These are phyloP conservation scores for Clunio marinus DNA, from an alignment of 2,888 invertebrate species.

Conservation along the genomic window DNA sequence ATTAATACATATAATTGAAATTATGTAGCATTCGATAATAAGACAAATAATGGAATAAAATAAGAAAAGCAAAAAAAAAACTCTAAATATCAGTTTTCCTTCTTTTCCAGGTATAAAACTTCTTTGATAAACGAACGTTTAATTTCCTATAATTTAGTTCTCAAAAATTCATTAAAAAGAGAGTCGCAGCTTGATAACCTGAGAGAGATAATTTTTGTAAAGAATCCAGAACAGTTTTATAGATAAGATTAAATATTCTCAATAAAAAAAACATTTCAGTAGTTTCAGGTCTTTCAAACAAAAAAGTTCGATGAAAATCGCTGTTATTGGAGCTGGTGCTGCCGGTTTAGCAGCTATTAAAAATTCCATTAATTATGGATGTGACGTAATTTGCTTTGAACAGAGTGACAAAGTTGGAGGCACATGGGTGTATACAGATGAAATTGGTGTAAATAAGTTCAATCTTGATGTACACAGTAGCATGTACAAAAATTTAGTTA, in stretches of 20 bases:
- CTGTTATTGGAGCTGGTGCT: conserved; percentile 83
- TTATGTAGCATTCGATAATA: conserved; percentile 23
- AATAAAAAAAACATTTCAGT: too few relatives aligned
- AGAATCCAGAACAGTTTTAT: too few relatives aligned
- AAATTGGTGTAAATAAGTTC: conserved; percentile 67
- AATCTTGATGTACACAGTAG: conserved; percentile 82
- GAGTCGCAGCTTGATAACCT: too few relatives aligned
- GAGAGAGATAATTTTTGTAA: too few relatives aligned
- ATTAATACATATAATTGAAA: conserved; percentile 1
- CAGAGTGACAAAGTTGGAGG: conserved; percentile 74
- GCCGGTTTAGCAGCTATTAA: conserved; percentile 78
- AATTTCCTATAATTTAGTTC: too few relatives aligned
- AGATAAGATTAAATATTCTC: too few relatives aligned
- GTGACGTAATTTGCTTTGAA: conserved; percentile 68
- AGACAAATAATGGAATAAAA: conserved; percentile 5
- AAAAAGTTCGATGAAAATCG: conserved; percentile 52
- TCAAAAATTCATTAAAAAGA: too few relatives aligned
- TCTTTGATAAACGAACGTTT: too few relatives aligned
- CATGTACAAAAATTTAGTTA: conserved; percentile 85
- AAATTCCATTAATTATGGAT: conserved; percentile 55
- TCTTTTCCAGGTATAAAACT: too few relatives aligned
- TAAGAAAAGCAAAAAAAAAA: too few relatives aligned
- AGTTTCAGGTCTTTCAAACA: too few relatives aligned
- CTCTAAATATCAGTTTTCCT: too few relatives aligned
- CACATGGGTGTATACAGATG: conserved; percentile 84